Evolutionary conservation across 1,140 invertebrate species (phyloP), one percentile per base, ranked within the genome.

Genomic region (Trichomalopsis sarcophagae): DNA sequence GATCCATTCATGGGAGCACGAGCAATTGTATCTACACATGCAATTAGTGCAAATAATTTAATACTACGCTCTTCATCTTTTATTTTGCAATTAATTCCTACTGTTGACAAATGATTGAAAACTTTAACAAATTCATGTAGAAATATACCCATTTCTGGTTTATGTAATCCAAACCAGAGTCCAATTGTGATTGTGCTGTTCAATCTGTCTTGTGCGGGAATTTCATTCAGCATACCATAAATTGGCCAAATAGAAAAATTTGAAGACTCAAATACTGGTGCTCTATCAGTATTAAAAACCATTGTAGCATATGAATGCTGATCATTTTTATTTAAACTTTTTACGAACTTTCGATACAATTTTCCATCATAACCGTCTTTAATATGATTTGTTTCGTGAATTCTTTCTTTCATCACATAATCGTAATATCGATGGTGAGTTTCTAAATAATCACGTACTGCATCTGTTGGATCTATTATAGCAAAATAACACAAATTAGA

Each of bases 321-420:
- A 33, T 79, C 30, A 30, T 55, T 23, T 23, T 55, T 23, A 17
- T 5, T 3, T 23, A 62, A 27, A 14, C 3, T 13, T 33, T 55
- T 13, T 55, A 79, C 77, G 33, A 62, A 79, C 27, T 78, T 10
- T 55, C 14, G 2, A 17, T 78, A 78, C 3, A 66, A 66, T 66
- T 66, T 66, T 17, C n/a, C 62, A 66, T 66, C n/a, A n/a, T 66
- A 66, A 3, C 79, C 55, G 21, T 78, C 76, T 62, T 47, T 47
- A 23, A 84, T 47, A n/a, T 76, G n/a, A 44, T 69, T 69, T 71
- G 55, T 23, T 84, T 84, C 11, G 27, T 84, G 82, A 21, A 47
- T 66, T 68, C 82, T 71, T 71, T 84, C 66, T 23, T 23, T 27
- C 5, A 50, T 14, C 0, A 69, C 55, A 23, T 68, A 40, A 44